Conservation (phyloP, 2,888 invertebrate species). For the Drosophila hamatofila region DNA sequence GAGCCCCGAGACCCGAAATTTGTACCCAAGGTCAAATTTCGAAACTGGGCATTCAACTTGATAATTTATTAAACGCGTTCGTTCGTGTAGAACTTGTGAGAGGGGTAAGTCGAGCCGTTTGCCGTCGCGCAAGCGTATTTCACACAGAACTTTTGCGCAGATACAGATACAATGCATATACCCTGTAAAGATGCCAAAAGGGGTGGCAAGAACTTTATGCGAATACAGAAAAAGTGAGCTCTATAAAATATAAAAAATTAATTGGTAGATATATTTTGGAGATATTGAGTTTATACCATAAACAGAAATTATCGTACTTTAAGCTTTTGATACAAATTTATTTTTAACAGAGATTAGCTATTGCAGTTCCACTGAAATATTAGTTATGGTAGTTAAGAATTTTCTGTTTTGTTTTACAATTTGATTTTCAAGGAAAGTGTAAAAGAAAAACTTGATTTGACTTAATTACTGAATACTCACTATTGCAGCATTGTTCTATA, state of each 20-base stretch:
- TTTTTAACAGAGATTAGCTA: too few species aligned
- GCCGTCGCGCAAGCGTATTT: conserved; percentile 66
- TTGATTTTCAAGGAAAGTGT: too few species aligned
- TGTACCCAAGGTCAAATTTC: conserved; percentile 82
- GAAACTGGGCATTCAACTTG: conserved; percentile 83
- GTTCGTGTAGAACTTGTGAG: conserved; percentile 54
- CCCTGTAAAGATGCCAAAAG: neutral
- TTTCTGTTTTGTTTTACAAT: too few species aligned
- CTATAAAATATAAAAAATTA: neutral
- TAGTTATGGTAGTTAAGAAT: too few species aligned
- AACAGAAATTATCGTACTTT: too few species aligned
- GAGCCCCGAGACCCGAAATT: conserved; percentile 71
- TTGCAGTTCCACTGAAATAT: too few species aligned
- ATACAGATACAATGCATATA: conserved; percentile 29
- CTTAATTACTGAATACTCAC: too few species aligned
- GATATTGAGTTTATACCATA: too few species aligned
- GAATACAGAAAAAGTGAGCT: neutral
- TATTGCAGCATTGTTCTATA: too few species aligned
- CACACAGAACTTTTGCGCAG: conserved; percentile 49
- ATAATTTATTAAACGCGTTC: conserved; percentile 82
- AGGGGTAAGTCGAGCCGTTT: conserved; percentile 55
- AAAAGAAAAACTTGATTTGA: too few species aligned
- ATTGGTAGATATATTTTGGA: too few species aligned
- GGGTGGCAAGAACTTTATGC: neutral
- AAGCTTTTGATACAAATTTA: too few species aligned